A percentile compares a stretch with the other conserved stretches of the same genome.
Conservation (phyloP, 2,113 vertebrate genomes). For the Lepisosteus oculatus region DNA sequence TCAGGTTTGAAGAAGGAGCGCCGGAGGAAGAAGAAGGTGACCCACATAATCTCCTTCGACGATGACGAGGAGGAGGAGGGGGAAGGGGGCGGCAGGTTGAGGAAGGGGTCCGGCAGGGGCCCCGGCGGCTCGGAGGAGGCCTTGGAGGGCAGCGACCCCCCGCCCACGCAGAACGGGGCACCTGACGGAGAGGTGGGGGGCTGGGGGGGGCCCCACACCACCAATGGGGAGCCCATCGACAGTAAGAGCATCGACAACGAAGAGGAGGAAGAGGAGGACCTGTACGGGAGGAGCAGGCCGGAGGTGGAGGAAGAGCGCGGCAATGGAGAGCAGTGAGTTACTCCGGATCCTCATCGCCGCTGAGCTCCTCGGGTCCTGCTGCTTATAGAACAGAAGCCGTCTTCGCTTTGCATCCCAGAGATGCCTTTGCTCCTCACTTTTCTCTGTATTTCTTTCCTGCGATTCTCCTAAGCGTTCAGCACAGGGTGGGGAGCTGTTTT, state of each 20-base stretch:
- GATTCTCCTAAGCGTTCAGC: not conserved
- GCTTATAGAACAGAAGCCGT: too few relatives aligned
- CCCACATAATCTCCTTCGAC: conserved; percentile 96
- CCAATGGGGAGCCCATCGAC: conserved; percentile 45
- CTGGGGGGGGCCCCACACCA: conserved; percentile 55
- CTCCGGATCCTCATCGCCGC: not conserved
- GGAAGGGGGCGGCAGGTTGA: conserved; percentile 47
- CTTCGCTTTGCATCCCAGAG: too few relatives aligned
- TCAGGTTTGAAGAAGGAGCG: conserved; percentile 80
- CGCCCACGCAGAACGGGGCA: conserved; percentile 52
- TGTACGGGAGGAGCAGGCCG: conserved; percentile 51
- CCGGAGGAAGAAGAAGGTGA: conserved; percentile 91
- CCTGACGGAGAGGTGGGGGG: conserved; percentile 38
- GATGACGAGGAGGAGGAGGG: conserved; percentile 57
- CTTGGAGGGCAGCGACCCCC: conserved; percentile 41
- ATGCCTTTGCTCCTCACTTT: not conserved
- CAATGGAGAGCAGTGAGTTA: conserved; percentile 59
- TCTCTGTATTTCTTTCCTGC: not conserved
- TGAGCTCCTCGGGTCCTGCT: too few relatives aligned
- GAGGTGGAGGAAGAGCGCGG: conserved; percentile 41
- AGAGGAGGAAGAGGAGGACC: conserved; percentile 61
- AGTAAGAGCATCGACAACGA: conserved; percentile 61
- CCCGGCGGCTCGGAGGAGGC: conserved; percentile 39
- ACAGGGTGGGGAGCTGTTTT: too few relatives aligned
- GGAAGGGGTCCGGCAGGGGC: conserved; percentile 28